A percentile compares a stretch with the other conserved stretches of the same genome.
These are phyloP conservation scores for Archaeoteleia sp. DNA, from an alignment of 2,888 invertebrate genomes.

Conservation along the genomic window DNA sequence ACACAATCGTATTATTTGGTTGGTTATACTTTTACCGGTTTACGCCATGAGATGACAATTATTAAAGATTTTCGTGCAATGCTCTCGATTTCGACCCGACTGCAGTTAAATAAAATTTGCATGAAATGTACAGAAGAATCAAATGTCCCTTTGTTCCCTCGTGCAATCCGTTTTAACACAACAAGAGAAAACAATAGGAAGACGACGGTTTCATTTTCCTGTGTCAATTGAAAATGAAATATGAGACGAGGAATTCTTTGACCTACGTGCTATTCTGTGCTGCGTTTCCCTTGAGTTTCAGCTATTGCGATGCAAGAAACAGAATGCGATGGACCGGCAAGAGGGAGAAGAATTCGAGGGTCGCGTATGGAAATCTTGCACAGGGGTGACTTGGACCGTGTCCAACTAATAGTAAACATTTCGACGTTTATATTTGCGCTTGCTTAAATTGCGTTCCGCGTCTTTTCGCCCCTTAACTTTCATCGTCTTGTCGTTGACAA, in stretches of 20 bases:
- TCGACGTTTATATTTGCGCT: slow-evolving; percentile 70
- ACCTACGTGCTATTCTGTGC: slow-evolving; percentile 7
- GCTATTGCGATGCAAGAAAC: slow-evolving; percentile 31
- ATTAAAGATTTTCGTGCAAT: slow-evolving; percentile 4
- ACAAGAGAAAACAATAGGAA: slow-evolving; percentile 11
- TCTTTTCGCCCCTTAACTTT: slow-evolving; percentile 42
- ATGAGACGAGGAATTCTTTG: slow-evolving; percentile 17
- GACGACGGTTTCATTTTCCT: slow-evolving; percentile 26
- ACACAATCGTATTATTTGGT: too few relatives aligned
- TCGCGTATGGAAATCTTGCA: slow-evolving; percentile 63
- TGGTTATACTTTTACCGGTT: too few relatives aligned
- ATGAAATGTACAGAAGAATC: neutral
- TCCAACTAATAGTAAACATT: slow-evolving; percentile 72
- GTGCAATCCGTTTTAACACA: neutral
- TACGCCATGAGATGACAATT: too few relatives aligned
- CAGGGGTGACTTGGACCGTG: slow-evolving; percentile 60
- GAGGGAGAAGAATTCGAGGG: slow-evolving; percentile 49
- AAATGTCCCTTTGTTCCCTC: neutral
- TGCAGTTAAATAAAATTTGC: slow-evolving; percentile 15
- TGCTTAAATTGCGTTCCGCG: slow-evolving; percentile 68
- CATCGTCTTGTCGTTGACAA: slow-evolving; percentile 38
- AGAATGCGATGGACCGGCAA: slow-evolving; percentile 25
- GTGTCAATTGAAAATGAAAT: slow-evolving; percentile 29
- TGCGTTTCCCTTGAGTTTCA: slow-evolving; percentile 12
- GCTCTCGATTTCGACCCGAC: slow-evolving; percentile 20